Conservation (phyloP, 2,113 vertebrate species). For the Cinclus mexicanus region DNA sequence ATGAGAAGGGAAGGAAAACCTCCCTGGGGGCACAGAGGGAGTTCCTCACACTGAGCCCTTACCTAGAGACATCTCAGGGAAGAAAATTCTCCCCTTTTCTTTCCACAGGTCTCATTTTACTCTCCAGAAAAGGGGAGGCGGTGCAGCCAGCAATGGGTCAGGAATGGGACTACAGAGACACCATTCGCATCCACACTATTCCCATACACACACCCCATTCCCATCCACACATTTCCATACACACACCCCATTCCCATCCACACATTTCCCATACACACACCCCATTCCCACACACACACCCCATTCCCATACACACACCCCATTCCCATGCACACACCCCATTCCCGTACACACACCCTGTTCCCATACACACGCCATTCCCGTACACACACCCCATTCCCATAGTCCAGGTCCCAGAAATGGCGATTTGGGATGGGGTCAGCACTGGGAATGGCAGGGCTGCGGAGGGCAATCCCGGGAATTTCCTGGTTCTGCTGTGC, state of each 20-base stretch:
- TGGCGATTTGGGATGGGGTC: neutral
- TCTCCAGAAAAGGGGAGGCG: too few relatives aligned
- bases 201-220: too few relatives aligned
- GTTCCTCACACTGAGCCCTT: neutral
- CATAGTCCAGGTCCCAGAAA: neutral
- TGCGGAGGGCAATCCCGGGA: neutral
- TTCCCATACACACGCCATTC: neutral
- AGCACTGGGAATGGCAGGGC: neutral
- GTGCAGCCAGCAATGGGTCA: neutral
- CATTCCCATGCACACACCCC: neutral
- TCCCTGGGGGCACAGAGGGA: accelerated
- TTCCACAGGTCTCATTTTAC: neutral
- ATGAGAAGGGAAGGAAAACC: neutral
- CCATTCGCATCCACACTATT: neutral
- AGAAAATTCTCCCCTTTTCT: neutral
- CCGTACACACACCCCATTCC: neutral
- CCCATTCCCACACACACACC: neutral
- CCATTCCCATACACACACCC: too few relatives aligned
- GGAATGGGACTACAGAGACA: neutral
- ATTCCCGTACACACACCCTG: neutral
- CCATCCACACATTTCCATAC: neutral
- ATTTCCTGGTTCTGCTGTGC: neutral
- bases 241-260: neutral
- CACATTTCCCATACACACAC: neutral
- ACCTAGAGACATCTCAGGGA: neutral